These are phyloP conservation scores for Lasioglossum vierecki DNA, from an alignment of 2,888 invertebrate genomes.

Conservation along the genomic window DNA sequence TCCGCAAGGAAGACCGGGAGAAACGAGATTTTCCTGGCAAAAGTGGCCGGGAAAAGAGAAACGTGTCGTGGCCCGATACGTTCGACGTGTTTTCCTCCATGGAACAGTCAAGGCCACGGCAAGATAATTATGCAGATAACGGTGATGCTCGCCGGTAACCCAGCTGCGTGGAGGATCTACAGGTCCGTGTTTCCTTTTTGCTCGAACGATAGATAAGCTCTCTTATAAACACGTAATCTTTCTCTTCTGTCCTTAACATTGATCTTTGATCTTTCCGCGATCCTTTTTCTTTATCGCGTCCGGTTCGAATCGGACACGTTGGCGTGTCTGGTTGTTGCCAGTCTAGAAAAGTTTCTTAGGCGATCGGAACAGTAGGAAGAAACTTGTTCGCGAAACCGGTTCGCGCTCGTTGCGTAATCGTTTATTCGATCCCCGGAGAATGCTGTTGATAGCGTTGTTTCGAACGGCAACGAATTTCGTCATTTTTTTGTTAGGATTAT, in stretches of 20 bases:
- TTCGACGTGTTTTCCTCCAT: conserved; percentile 59
- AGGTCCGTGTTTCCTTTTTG: conserved; percentile 65
- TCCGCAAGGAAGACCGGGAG: conserved; percentile 46
- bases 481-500: neutral
- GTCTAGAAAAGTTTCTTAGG: conserved; percentile 4
- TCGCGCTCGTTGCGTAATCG: conserved; percentile 54
- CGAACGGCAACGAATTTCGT: neutral
- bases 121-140: conserved; percentile 66
- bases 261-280: conserved; percentile 38
- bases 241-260: conserved; percentile 22
- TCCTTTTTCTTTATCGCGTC: neutral
- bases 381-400: conserved; percentile 46
- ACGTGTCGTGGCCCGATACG: conserved; percentile 56
- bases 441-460: conserved; percentile 23
- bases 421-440: conserved; percentile 44
- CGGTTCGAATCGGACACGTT: neutral
- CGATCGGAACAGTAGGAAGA: conserved; percentile 21
- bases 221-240: conserved; percentile 11
- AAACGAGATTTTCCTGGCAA: conserved; percentile 7
- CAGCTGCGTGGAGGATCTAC: conserved; percentile 61
- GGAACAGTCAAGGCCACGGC: conserved; percentile 61
- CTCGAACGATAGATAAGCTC: conserved; percentile 42
- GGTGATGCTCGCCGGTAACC: conserved; percentile 52
- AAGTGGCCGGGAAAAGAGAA: conserved; percentile 21
- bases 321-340: neutral